phyloP scores from a whole-genome alignment of 1,140 invertebrate species.

The Triops cancriformis region DNA sequence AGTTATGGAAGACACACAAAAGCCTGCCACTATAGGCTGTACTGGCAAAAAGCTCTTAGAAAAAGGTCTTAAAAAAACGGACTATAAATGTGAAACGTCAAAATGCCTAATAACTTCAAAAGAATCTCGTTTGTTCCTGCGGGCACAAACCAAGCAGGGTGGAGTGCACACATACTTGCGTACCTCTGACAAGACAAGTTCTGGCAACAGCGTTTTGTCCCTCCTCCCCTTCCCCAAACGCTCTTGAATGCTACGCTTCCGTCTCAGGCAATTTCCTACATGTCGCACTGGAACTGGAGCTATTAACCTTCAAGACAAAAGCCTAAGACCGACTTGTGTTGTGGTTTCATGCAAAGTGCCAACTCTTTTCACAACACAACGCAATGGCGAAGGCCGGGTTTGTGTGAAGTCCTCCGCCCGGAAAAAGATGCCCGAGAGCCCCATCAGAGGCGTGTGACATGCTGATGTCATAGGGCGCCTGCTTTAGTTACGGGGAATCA shows the following conservation, averaged over 20 bases:
- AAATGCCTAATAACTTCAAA: conserved; percentile 7
- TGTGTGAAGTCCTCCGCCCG: neutral
- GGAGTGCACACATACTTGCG: neutral
- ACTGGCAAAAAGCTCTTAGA: neutral
- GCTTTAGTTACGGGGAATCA: conserved; percentile 13
- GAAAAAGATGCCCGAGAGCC: neutral
- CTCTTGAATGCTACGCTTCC: too few relatives aligned
- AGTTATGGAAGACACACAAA: neutral
- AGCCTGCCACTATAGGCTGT: neutral
- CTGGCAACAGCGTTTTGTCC: neutral
- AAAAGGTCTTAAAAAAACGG: neutral
- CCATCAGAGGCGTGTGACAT: neutral
- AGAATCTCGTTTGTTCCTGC: neutral
- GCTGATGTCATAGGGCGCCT: conserved; percentile 12
- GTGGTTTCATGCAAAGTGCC: too few relatives aligned
- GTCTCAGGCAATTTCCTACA: too few relatives aligned
- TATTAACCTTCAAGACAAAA: too few relatives aligned
- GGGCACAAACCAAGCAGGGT: neutral
- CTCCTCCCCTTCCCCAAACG: neutral
- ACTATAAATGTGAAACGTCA: neutral
- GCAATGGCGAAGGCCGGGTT: too few relatives aligned
- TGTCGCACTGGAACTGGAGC: too few relatives aligned
- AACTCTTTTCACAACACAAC: too few relatives aligned
- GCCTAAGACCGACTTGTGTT: too few relatives aligned
- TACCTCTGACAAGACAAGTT: conserved; percentile 9